Conservation (phyloP, 2,797 vertebrate genomes). For the Strix occidentalis region DNA sequence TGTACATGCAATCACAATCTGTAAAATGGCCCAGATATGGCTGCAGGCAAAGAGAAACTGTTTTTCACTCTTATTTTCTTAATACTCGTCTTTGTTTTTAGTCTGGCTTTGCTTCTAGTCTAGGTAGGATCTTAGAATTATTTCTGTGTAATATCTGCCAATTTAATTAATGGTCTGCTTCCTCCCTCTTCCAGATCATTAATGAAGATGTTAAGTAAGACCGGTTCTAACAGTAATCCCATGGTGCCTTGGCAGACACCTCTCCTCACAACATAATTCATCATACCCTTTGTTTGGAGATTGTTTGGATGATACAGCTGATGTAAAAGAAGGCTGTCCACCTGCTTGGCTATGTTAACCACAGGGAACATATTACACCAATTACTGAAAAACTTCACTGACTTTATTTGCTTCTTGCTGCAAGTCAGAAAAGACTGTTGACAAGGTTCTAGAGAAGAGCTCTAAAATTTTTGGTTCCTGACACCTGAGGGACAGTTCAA, state of each 20-base stretch:
- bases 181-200: constrained; percentile 48
- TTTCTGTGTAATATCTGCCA: constrained; percentile 20
- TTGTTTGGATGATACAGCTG: constrained; percentile 17
- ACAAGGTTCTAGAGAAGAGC: background rate
- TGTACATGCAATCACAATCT: background rate
- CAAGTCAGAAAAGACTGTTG: background rate
- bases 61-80: background rate
- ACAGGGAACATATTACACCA: background rate
- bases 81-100: background rate
- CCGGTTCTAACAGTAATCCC: constrained; percentile 34
- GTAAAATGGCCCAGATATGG: background rate
- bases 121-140: background rate
- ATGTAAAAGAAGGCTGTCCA: constrained; percentile 34
- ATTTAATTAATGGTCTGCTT: constrained; percentile 49
- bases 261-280: constrained; percentile 38
- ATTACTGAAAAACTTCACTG: constrained; percentile 12
- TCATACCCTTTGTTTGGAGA: constrained; percentile 23
- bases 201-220: constrained; percentile 68
- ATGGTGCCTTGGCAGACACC: constrained; percentile 33
- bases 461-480: background rate
- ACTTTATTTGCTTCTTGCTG: background rate
- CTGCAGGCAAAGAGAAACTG: background rate
- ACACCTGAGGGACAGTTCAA: background rate
- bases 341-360: constrained; percentile 8
- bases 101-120: constrained; percentile 11